These are phyloP conservation scores for Polymixis flavicincta DNA, from an alignment of 2,888 invertebrate genomes.

Conservation along the genomic window DNA sequence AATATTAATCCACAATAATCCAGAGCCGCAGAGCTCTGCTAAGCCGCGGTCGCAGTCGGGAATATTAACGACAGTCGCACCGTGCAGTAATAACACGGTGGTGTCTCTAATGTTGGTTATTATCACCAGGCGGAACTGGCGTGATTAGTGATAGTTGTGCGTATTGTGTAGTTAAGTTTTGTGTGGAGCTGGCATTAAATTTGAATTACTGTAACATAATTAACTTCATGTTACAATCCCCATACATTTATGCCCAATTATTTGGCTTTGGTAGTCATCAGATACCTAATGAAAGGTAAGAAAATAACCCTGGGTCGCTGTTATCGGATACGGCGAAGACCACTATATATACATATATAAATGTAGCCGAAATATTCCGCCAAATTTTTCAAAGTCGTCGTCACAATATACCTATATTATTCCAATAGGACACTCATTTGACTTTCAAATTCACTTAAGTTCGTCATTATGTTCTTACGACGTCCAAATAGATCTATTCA, in stretches of 20 bases:
- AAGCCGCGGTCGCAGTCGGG: conserved; percentile 3
- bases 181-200: not conserved
- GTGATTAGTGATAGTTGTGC: not conserved
- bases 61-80: conserved; percentile 31
- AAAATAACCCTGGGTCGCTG: not conserved
- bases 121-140: not conserved
- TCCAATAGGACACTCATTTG: conserved; percentile 3
- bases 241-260: not conserved
- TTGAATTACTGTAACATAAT: not conserved
- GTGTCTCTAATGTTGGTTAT: not conserved
- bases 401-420: not conserved
- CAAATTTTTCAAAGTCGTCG: not conserved
- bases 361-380: not conserved
- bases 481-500: conserved; percentile 29
- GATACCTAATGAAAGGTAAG: not conserved
- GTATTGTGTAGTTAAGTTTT: not conserved
- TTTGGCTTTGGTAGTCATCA: not conserved
- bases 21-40: conserved; percentile 11
- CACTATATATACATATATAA: not conserved
- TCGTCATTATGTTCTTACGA: not conserved
- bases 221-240: not conserved
- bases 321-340: not conserved
- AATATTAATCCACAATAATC: conserved; percentile 43
- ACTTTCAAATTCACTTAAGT: conserved; percentile 13
- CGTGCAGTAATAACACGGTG: not conserved